These are phyloP conservation scores for Drepana arcuata DNA, from an alignment of 1,140 invertebrate species.

Conservation along the genomic window DNA sequence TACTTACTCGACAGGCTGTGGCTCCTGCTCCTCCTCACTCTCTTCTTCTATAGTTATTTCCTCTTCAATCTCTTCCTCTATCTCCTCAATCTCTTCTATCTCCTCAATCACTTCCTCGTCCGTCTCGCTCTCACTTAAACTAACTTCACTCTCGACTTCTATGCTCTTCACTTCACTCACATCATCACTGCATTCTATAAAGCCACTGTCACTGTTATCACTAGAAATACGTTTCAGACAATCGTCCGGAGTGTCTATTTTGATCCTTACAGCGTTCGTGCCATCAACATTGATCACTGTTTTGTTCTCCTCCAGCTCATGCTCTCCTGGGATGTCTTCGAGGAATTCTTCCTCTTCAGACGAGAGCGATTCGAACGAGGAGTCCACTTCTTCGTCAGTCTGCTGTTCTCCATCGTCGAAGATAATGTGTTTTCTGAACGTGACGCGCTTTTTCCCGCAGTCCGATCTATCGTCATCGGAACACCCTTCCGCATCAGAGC, in stretches of 20 bases:
- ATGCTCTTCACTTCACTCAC: slow-evolving; percentile 38
- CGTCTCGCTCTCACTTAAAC: slow-evolving; percentile 34
- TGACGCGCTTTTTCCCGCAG: slow-evolving; percentile 50
- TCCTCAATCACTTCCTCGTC: slow-evolving; percentile 34
- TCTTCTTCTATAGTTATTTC: too few species aligned
- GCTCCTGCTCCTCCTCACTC: too few species aligned
- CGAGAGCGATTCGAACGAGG: slow-evolving; percentile 57
- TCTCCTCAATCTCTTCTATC: slow-evolving; percentile 7
- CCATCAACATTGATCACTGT: slow-evolving; percentile 40
- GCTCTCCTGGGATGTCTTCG: slow-evolving; percentile 36
- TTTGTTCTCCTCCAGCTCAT: slow-evolving; percentile 30
- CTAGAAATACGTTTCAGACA: slow-evolving; percentile 38
- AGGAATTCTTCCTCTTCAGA: slow-evolving; percentile 55
- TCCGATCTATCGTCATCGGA: slow-evolving; percentile 61
- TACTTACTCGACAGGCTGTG: too few species aligned
- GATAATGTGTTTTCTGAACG: slow-evolving; percentile 53
- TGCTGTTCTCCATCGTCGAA: slow-evolving; percentile 62
- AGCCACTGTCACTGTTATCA: slow-evolving; percentile 68
- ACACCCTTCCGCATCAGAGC: slow-evolving; percentile 50
- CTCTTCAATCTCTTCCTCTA: too few species aligned
- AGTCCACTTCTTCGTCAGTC: slow-evolving; percentile 53
- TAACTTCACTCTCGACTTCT: slow-evolving; percentile 19
- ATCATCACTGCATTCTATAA: slow-evolving; percentile 48
- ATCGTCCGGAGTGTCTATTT: slow-evolving; percentile 32
- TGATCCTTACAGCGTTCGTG: slow-evolving; percentile 26